These are phyloP conservation scores for Verasper variegatus DNA, from an alignment of 2,113 vertebrate species.

Conservation along the genomic window DNA sequence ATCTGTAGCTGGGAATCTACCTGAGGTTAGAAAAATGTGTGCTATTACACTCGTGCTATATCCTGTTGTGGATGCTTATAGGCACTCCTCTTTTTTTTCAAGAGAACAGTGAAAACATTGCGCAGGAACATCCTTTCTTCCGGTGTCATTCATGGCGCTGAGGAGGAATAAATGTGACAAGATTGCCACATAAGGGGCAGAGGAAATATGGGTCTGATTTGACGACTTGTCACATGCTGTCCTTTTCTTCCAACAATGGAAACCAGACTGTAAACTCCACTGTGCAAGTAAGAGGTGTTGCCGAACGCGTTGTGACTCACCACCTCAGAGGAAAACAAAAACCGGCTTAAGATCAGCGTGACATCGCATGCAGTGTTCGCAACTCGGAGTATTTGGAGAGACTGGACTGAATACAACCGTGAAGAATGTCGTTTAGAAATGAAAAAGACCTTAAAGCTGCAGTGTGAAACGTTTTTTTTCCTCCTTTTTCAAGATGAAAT, in stretches of 20 bases:
- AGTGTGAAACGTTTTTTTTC: not conserved
- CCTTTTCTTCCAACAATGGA: conserved; percentile 37
- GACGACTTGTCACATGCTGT: conserved; percentile 57
- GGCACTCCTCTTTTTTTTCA: conserved; percentile 26
- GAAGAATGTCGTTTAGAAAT: conserved; percentile 27
- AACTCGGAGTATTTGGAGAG: conserved; percentile 18
- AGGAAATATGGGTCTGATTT: conserved; percentile 56
- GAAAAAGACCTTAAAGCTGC: not conserved
- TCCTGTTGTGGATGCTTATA: conserved; percentile 52
- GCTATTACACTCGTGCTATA: conserved; percentile 25
- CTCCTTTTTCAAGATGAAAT: not conserved
- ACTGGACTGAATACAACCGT: conserved; percentile 47
- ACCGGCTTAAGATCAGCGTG: conserved; percentile 60
- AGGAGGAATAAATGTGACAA: conserved; percentile 43
- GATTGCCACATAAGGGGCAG: conserved; percentile 39
- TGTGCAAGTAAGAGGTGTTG: conserved; percentile 59
- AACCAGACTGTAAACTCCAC: conserved; percentile 63
- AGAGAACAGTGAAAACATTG: conserved; percentile 18
- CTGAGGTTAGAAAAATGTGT: conserved; percentile 32
- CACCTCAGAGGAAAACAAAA: conserved; percentile 64
- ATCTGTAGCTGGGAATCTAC: conserved; percentile 36
- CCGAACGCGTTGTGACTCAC: conserved; percentile 74
- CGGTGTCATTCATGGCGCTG: conserved; percentile 19
- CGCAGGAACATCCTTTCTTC: conserved; percentile 29
- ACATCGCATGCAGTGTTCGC: conserved; percentile 45